These are phyloP conservation scores for Chaenogobius annularis DNA, from an alignment of 2,113 vertebrate species.

Conservation along the genomic window DNA sequence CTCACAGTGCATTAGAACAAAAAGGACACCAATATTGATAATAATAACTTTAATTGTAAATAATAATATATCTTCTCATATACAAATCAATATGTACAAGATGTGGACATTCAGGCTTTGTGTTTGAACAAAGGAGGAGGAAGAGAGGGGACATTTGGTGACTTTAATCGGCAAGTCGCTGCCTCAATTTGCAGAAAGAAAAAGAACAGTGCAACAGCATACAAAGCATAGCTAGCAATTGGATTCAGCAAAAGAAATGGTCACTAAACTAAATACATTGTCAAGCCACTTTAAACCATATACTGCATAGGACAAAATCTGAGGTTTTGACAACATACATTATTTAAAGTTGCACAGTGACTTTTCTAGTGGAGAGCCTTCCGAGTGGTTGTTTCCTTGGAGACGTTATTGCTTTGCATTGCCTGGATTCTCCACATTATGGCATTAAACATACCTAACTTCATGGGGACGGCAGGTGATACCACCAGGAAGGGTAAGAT, in stretches of 20 bases:
- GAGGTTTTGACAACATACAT: neutral
- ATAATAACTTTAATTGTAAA: slow-evolving; percentile 40
- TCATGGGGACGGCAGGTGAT: too few relatives aligned
- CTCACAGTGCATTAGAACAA: slow-evolving; percentile 59
- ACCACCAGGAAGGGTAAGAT: too few relatives aligned
- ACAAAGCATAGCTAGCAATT: neutral
- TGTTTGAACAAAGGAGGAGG: slow-evolving; percentile 39
- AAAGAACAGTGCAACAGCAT: neutral
- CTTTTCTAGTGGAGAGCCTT: neutral
- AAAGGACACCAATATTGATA: slow-evolving; percentile 49
- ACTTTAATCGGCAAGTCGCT: neutral
- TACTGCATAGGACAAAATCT: neutral
- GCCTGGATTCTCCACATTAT: too few relatives aligned
- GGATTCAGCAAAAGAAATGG: slow-evolving; percentile 1
- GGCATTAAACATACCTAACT: too few relatives aligned
- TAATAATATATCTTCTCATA: slow-evolving; percentile 24
- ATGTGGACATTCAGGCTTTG: slow-evolving; percentile 56
- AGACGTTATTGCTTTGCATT: neutral
- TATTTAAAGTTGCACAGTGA: neutral
- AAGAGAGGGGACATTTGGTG: neutral
- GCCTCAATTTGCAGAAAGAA: slow-evolving; percentile 18
- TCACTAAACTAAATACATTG: slow-evolving; percentile 21
- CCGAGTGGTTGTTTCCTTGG: neutral
- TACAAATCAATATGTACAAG: slow-evolving; percentile 48
- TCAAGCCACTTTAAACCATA: neutral